Conservation (phyloP, 1,140 invertebrate species). For the Zaprionus lachaisei region DNA sequence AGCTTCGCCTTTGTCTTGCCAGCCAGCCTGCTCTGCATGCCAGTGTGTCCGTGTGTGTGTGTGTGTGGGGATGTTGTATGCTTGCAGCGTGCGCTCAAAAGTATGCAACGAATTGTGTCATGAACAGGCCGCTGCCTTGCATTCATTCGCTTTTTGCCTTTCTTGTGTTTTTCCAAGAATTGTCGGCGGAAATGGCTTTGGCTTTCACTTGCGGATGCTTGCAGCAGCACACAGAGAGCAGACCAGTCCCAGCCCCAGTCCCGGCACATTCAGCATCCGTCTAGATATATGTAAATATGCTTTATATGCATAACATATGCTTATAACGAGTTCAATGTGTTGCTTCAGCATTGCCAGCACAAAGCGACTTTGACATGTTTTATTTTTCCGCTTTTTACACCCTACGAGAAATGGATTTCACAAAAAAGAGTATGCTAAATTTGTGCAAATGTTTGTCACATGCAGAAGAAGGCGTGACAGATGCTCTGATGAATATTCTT, state of each 20-base stretch:
- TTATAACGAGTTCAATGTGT: constrained; percentile 4
- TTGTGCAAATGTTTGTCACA: no score
- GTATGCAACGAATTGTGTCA: constrained; percentile 62
- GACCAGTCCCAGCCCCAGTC: not conserved
- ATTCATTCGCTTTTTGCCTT: not conserved
- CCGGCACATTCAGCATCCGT: not conserved
- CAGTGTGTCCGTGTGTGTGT: not conserved
- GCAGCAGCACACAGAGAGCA: not conserved
- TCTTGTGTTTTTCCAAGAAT: constrained; percentile 25
- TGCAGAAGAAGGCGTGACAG: no score
- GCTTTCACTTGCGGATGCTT: constrained; percentile 19
- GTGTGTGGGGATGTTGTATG: not conserved
- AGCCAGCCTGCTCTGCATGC: not conserved
- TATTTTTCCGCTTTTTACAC: not conserved
- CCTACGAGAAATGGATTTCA: no score
- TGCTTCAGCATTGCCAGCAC: not conserved
- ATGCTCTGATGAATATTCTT: no score
- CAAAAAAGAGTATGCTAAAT: no score
- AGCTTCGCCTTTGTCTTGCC: constrained; percentile 5
- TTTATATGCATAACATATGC: constrained; percentile 1
- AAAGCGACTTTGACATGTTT: not conserved
- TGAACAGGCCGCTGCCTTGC: constrained; percentile 15
- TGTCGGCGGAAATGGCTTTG: constrained; percentile 21
- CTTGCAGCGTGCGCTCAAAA: constrained; percentile 41
- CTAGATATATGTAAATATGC: not conserved